Evolutionary conservation across 2,113 vertebrate species (phyloP).

Genomic region (Alosa alosa): DNA sequence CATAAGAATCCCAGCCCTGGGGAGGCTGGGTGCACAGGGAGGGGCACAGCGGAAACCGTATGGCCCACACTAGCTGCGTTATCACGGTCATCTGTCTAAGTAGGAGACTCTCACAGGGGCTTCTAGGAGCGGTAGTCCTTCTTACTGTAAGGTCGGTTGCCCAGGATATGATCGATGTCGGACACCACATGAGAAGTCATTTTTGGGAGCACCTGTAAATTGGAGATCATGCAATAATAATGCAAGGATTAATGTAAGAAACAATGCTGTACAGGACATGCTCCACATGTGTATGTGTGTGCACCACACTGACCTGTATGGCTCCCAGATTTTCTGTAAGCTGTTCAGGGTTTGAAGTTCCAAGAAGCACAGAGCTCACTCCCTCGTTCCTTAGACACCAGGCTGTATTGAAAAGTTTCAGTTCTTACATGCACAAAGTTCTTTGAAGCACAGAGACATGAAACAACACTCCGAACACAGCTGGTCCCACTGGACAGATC

Average conservation of each 20-base stretch:
- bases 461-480: background rate
- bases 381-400: slow-evolving; percentile 98
- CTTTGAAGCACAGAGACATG: background rate
- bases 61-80: slow-evolving; percentile 24
- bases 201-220: slow-evolving; percentile 90
- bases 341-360: slow-evolving; percentile 93
- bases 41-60: slow-evolving; percentile 16
- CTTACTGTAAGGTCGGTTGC: slow-evolving; percentile 93
- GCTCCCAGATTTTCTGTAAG: slow-evolving; percentile 96
- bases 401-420: slow-evolving; percentile 67
- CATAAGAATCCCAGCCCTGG: slow-evolving; percentile 4
- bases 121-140: slow-evolving; percentile 93
- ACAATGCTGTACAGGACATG: background rate
- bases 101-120: background rate
- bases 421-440: background rate
- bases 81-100: slow-evolving; percentile 3
- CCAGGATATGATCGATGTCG: slow-evolving; percentile 94
- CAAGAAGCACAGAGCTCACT: slow-evolving; percentile 94
- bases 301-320: slow-evolving; percentile 82
- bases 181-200: slow-evolving; percentile 93
- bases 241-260: background rate
- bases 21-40: slow-evolving; percentile 26
- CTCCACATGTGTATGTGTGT: background rate
- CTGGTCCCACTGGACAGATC: background rate
- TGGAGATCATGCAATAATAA: background rate